These are phyloP conservation scores for Etheostoma cragini DNA, from an alignment of 2,113 vertebrate genomes.

Conservation along the genomic window DNA sequence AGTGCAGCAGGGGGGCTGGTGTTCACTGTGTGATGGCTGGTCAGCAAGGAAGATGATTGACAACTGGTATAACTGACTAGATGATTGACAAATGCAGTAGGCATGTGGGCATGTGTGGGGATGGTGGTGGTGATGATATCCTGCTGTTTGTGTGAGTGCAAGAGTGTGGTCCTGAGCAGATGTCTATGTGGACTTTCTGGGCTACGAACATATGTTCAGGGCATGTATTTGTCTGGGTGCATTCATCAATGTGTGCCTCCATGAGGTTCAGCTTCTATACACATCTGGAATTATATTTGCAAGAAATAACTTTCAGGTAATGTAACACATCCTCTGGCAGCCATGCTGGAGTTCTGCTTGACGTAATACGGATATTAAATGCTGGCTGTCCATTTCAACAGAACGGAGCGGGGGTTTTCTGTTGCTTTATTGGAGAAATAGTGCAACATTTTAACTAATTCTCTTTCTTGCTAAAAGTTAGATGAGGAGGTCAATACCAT, in stretches of 20 bases:
- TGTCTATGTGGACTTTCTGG: slow-evolving; percentile 30
- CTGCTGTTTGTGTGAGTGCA: slow-evolving; percentile 10
- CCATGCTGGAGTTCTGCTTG: slow-evolving; percentile 26
- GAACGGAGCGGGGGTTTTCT: slow-evolving; percentile 5
- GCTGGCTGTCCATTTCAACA: slow-evolving; percentile 1
- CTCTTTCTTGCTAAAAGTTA: slow-evolving; percentile 6
- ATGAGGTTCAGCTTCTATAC: slow-evolving; percentile 20
- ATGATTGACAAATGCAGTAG: slow-evolving; percentile 61
- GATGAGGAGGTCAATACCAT: neutral
- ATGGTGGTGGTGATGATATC: slow-evolving; percentile 7
- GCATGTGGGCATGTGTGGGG: neutral
- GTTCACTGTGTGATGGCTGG: slow-evolving; percentile 45
- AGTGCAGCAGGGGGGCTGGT: slow-evolving; percentile 49
- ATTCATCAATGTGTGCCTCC: slow-evolving; percentile 23
- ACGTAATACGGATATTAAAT: slow-evolving; percentile 18
- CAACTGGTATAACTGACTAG: slow-evolving; percentile 48
- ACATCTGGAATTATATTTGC: slow-evolving; percentile 59
- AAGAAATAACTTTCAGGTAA: slow-evolving; percentile 49
- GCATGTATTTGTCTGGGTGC: slow-evolving; percentile 21
- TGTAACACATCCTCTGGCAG: slow-evolving; percentile 48
- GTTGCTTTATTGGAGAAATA: neutral
- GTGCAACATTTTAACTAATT: neutral
- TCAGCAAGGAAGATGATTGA: slow-evolving; percentile 65
- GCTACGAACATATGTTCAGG: slow-evolving; percentile 37
- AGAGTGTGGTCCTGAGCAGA: slow-evolving; percentile 12